Conservation (phyloP, 2,888 invertebrate genomes). For the Drosophila subsilvestris region DNA sequence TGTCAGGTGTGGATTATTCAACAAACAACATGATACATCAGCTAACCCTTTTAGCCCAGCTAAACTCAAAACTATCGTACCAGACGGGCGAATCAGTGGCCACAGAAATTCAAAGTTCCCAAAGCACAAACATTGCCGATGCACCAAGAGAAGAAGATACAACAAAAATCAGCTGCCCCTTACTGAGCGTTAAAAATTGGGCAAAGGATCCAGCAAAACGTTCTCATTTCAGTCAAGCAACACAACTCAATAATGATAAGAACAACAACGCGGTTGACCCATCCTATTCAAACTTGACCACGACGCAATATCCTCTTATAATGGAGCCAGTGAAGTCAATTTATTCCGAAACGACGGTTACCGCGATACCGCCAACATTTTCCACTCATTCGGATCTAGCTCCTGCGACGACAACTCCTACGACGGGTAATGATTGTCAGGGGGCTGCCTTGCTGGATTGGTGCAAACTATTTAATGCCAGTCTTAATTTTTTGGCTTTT, state of each 20-base stretch:
- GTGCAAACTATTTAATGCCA: constrained; percentile 88
- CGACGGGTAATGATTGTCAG: constrained; percentile 41
- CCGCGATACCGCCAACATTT: constrained; percentile 48
- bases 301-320: constrained; percentile 5
- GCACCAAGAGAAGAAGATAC: constrained; percentile 37
- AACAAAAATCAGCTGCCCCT: constrained; percentile 57
- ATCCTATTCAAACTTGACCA: constrained; percentile 23
- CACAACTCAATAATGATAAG: constrained; percentile 62
- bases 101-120: constrained; percentile 30
- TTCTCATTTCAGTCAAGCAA: constrained; percentile 17
- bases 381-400: constrained; percentile 54
- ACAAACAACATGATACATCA: constrained; percentile 85
- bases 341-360: constrained; percentile 4
- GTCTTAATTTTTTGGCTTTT: constrained; percentile 77
- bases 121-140: constrained; percentile 18
- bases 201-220: constrained; percentile 76
- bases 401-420: constrained; percentile 27
- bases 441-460: constrained; percentile 88
- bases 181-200: constrained; percentile 81
- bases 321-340: constrained; percentile 26
- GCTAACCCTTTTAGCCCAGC: constrained; percentile 85
- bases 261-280: constrained; percentile 69
- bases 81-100: constrained; percentile 33
- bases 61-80: constrained; percentile 83
- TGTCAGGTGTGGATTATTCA: constrained; percentile 84